Evolutionary conservation across 2,888 invertebrate genomes (phyloP), one percentile per base, ranked within the genome.

Genomic region (Maniola hyperantus): DNA sequence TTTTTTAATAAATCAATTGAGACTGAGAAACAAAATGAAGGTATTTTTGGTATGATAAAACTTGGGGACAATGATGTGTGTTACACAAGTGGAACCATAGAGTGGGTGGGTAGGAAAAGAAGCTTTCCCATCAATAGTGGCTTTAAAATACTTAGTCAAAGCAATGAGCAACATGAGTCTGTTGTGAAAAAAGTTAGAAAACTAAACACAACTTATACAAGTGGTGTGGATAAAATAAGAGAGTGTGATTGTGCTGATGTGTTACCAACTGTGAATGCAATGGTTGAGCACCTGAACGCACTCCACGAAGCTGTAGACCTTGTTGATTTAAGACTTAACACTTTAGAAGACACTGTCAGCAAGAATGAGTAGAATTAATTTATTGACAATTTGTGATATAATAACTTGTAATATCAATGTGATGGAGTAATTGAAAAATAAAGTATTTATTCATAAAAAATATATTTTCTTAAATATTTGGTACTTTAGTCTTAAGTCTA

Each of bases 281-380:
- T 94, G 74, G 91, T 91, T 68, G 91, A 93, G 69, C 93, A 94
- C 79, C 83, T 94, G 59, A 93, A 93, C 83, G 92, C 92, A 13
- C 81, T 94, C 10, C 92, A 93, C 76, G 91, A 93, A 76, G 93
- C 93, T 54, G 87, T 94, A n/a, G 87, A 91, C 72, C 74, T 93
- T 64, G 86, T 94, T 61, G 94, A 94, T 73, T 81, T 94, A 74
- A 85, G 94, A 71, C 82, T 94, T 13, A 92, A 87, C 59, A 87
- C 88, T 57, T 76, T 94, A 61, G 94, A 94, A 83, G 87, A 90
- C 73, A 82, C 83, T 74, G 65, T 71, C 62, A 80, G 74, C 72
- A 70, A 67, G 50, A 63, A 67, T 34, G 20, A 53, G 42, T 64
- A 67, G 50, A 55, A 58, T 44, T 44, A 36, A 48, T 60, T 34